Percentiles rank a stretch among this genome's conserved stretches.
Conservation (phyloP, 2,888 invertebrate species). For the Tridacna crocea region DNA sequence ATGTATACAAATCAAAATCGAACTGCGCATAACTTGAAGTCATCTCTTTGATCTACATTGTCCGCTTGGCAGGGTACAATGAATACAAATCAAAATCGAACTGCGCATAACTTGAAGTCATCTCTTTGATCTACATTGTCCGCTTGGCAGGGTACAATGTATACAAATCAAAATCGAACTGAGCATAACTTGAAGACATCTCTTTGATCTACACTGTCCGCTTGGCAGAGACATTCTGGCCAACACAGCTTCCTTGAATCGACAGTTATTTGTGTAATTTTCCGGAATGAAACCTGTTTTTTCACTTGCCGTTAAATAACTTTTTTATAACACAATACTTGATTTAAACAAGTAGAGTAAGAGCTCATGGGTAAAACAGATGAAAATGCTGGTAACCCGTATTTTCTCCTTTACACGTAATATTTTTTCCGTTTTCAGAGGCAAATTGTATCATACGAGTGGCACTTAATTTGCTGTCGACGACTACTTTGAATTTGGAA, state of each 20-base stretch:
- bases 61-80: no score
- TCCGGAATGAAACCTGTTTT: background rate
- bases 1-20: no score
- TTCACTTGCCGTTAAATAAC: background rate
- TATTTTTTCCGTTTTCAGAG: no score
- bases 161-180: background rate
- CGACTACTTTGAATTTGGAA: no score
- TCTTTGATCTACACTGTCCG: background rate
- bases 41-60: no score
- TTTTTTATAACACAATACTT: background rate
- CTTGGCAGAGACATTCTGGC: background rate
- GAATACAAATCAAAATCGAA: no score
- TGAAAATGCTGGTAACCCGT: background rate
- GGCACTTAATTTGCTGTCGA: no score
- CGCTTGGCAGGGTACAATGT: no score
- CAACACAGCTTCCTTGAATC: background rate
- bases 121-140: no score
- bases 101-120: no score
- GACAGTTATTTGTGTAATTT: background rate
- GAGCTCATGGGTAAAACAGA: background rate
- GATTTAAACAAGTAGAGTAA: background rate
- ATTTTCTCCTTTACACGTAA: background rate
- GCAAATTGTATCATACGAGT: no score
- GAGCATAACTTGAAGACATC: background rate
- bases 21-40: no score